phyloP scores from a whole-genome alignment of 1,140 invertebrate genomes.

The Dufourea novaeangliae region DNA sequence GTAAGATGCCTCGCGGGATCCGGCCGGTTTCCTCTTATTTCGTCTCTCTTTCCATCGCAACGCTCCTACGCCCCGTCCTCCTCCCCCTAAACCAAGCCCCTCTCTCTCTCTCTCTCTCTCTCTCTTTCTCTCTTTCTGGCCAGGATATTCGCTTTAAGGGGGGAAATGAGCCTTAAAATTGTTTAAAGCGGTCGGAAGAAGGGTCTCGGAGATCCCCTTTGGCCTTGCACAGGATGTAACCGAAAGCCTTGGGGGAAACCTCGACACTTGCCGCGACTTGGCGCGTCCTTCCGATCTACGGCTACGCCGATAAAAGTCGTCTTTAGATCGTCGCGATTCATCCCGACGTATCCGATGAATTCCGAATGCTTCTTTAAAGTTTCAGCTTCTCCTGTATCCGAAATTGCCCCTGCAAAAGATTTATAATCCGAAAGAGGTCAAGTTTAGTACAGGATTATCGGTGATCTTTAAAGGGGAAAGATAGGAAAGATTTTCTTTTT shows the following conservation, averaged over 20 bases:
- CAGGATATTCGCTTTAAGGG: slow-evolving; percentile 80
- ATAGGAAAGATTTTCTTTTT: too few species aligned
- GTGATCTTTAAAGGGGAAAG: too few species aligned
- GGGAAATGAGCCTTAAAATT: slow-evolving; percentile 83
- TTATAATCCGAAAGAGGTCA: too few species aligned
- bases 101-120: slow-evolving; percentile 18
- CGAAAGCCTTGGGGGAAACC: slow-evolving; percentile 57
- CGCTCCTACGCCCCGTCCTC: slow-evolving; percentile 54
- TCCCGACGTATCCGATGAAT: background rate
- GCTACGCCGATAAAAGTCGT: background rate
- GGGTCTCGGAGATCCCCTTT: slow-evolving; percentile 67
- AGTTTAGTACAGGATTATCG: too few species aligned
- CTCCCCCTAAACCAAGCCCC: slow-evolving; percentile 4
- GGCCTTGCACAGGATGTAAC: slow-evolving; percentile 51
- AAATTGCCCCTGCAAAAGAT: background rate
- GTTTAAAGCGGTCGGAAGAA: slow-evolving; percentile 80
- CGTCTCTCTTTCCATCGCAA: slow-evolving; percentile 20
- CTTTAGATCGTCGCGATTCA: background rate
- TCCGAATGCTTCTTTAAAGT: background rate
- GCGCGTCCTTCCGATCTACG: slow-evolving; percentile 27
- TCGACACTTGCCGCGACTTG: slow-evolving; percentile 59
- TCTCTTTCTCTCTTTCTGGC: slow-evolving; percentile 8
- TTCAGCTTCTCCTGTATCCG: background rate
- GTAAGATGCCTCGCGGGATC: slow-evolving; percentile 68
- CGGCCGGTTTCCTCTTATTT: slow-evolving; percentile 8